Conservation (phyloP, 2,888 invertebrate species). For the Volucella inanis region DNA sequence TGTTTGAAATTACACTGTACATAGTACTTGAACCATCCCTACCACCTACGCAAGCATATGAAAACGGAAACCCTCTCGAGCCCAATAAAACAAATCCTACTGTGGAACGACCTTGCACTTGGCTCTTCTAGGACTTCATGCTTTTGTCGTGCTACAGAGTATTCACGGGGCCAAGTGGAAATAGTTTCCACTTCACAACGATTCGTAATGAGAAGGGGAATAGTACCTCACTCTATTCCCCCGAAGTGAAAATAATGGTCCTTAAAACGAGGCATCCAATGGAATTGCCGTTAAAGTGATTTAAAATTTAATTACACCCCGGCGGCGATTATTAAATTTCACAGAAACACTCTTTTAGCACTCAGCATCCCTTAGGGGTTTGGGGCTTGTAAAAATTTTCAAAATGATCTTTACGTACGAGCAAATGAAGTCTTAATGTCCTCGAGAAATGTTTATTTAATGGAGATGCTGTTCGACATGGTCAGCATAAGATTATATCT, state of each 20-base stretch:
- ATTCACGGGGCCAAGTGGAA: background rate
- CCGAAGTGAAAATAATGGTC: slow-evolving; percentile 27
- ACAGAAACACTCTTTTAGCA: slow-evolving; percentile 15
- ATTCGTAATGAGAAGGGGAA: background rate
- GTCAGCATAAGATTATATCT: too few relatives aligned
- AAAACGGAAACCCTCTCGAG: background rate
- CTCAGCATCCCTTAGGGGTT: background rate
- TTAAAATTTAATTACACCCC: slow-evolving; percentile 67
- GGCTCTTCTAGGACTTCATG: slow-evolving; percentile 65
- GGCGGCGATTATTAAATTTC: slow-evolving; percentile 59
- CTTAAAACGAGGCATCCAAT: slow-evolving; percentile 57
- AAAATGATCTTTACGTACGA: too few relatives aligned
- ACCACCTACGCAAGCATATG: slow-evolving; percentile 21
- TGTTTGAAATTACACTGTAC: slow-evolving; percentile 52
- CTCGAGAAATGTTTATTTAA: background rate
- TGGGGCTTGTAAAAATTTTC: background rate
- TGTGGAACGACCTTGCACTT: slow-evolving; percentile 62
- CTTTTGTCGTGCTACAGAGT: slow-evolving; percentile 4
- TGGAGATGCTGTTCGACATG: too few relatives aligned
- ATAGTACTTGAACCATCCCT: too few relatives aligned
- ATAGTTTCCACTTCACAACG: slow-evolving; percentile 16
- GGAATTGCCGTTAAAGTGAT: slow-evolving; percentile 59
- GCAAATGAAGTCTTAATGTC: background rate
- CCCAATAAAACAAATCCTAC: slow-evolving; percentile 48
- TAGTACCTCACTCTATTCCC: background rate